Evolutionary conservation across 2,888 invertebrate species (phyloP), one percentile per base, ranked within the genome.

Genomic region (Anthoptus insignis): DNA sequence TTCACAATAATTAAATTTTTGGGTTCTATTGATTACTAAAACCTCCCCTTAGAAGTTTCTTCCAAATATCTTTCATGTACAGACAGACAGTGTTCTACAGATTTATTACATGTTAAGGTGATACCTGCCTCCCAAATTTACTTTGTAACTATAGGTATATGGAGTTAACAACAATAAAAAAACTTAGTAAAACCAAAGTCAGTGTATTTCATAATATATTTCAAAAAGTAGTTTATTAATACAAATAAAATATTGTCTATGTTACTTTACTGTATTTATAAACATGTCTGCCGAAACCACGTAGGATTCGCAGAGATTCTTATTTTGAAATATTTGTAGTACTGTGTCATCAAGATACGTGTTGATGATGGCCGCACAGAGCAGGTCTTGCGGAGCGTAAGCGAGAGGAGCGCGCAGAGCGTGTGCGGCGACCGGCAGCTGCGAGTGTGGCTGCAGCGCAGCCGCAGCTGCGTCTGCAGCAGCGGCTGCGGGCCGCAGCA

Each of bases 221-320:
- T n/a, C n/a, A n/a, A n/a, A n/a, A n/a, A n/a, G n/a, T n/a, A n/a
- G n/a, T n/a, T n/a, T n/a, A n/a, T n/a, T n/a, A n/a, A n/a, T n/a
- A n/a, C 27, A 27, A 27, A 27, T 7, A 32, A 32, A 32, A 32
- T 32, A 32, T 32, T 32, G 8, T 8, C 27, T 27, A 27, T 6
- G 27, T 27, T 27, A 27, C 27, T 27, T 8, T 6, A 24, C n/a
- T 16, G 13, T 45, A 4, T 67, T 63, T 77, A 81, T 79, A 58
- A 78, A 81, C 1, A 71, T 66, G 16, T 81, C 75, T 0, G 73
- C 68, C 29, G 79, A 79, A 3, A 76, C 37, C 0, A 82, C 58
- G 54, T 83, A 87, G 0, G 82, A 76, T n/a, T 84, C 81, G 53
- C 87, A 87, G 1, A 81, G 70, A 49, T 85, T 85, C 47, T 67